A percentile compares a stretch with the other conserved stretches of the same genome.
Evolutionary conservation across 2,113 vertebrate species (phyloP).

Genomic region (Eupsittula cactorum): DNA sequence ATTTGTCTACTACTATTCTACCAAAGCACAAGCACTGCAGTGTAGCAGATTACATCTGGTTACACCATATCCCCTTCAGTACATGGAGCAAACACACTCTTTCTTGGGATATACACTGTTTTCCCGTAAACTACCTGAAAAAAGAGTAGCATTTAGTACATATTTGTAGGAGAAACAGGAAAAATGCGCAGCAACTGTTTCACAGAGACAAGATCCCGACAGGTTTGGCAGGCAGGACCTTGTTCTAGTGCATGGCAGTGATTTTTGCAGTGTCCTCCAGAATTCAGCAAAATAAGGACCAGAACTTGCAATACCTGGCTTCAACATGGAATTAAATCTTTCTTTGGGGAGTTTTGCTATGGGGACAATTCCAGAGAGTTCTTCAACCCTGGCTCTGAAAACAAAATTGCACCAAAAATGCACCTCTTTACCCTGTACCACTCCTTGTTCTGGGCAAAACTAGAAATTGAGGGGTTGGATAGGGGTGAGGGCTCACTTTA

Average conservation of each 20-base stretch:
- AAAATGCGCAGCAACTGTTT: not conserved
- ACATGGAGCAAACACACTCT: not conserved
- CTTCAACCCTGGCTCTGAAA: not conserved
- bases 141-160: rapidly evolving
- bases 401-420: not conserved
- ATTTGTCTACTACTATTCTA: too few relatives aligned
- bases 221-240: not conserved
- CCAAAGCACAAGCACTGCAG: not conserved
- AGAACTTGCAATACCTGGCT: not conserved
- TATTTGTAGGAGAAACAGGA: not conserved
- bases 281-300: not conserved
- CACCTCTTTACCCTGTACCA: not conserved
- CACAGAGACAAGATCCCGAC: not conserved
- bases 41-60: not conserved
- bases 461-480: not conserved
- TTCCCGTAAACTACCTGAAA: not conserved
- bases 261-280: not conserved
- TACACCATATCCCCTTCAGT: not conserved
- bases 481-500: not conserved
- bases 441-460: not conserved
- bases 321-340: not conserved
- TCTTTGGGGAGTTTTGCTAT: rapidly evolving
- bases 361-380: not conserved
- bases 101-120: not conserved
- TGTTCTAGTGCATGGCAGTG: not conserved